Base-by-base conservation (phyloP, 1,140 invertebrate genomes). In the Papilio polyxenes region DNA sequence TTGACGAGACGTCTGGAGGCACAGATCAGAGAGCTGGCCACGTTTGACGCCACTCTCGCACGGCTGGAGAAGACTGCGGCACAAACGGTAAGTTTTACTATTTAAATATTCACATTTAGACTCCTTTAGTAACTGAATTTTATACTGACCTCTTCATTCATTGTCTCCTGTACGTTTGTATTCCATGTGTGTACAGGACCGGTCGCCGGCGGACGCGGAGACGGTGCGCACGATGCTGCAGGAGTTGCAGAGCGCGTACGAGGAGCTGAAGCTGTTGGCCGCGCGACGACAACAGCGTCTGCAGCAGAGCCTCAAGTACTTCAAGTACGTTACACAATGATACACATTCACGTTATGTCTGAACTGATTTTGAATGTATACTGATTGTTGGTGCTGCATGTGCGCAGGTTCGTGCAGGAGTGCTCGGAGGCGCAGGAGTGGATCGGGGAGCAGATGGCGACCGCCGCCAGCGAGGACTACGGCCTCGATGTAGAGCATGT, bases 401-500 rank as follows among this genome's bases (percentile, higher is more conserved):
- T 65, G 53, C 13, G 2, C 90, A 96, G 96, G 86, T 99, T 98
- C 92, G 93, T 98, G 48, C 95, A 98, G 62, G 98, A 98, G 90
- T 97, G 97, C 11, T 97, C 98, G 87, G 98, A 99, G 92, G 96
- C 98, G 0, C 96, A 97, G 82, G 97, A 98, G 91, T 99, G 98
- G 98, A 97, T 99, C 83, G 95, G 96, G 37, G 98, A 99, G 89
- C 98, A 99, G 94, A 98, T 98, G 93, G 95, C 96, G 0, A 96
- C 96, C 49, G 98, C 98, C 0, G 98, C 98, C 48, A 98, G 97
- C 13, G 98, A 99, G 93, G 98, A 99, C 90, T 99, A 99, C 88
- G 98, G 98, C 0, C 96, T 97, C 81, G 98, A 99, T 92, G 97
- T 99, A 0, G 98, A 99, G 88, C 98, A 99, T 88, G 98, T 99